Conservation (phyloP, 1,140 invertebrate species). For the Pseudomyrmex concolor region DNA sequence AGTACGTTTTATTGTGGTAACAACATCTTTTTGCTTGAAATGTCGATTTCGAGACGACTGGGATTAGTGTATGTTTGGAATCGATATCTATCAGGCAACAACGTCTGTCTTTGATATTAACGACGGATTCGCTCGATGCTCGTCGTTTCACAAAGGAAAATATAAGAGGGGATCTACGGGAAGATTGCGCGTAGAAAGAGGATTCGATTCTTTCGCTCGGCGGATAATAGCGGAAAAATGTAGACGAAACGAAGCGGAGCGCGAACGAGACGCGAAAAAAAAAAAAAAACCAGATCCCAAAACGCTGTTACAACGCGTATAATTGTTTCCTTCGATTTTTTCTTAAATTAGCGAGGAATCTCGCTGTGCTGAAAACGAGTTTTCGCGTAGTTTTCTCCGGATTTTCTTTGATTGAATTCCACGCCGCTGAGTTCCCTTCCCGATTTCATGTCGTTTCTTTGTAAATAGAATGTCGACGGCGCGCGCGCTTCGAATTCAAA, state of each 20-base stretch:
- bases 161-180: constrained; percentile 14
- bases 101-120: constrained; percentile 43
- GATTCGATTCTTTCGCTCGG: constrained; percentile 36
- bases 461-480: constrained; percentile 1
- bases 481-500: constrained; percentile 6
- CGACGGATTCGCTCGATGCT: constrained; percentile 32
- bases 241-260: constrained; percentile 10
- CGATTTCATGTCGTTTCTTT: constrained; percentile 23
- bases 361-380: constrained; percentile 32
- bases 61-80: constrained; percentile 18
- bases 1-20: background rate
- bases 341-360: constrained; percentile 30
- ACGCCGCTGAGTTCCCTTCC: background rate
- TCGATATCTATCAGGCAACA: constrained; percentile 25
- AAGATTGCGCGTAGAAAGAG: constrained; percentile 3
- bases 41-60: constrained; percentile 22
- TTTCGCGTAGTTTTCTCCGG: background rate
- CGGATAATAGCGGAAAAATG: constrained; percentile 5
- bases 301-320: background rate
- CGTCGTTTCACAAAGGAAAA: background rate
- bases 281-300: background rate
- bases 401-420: constrained; percentile 48
- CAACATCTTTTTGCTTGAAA: constrained; percentile 4
- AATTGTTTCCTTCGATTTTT: constrained; percentile 43
- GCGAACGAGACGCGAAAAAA: background rate